Evolutionary conservation across 1,140 invertebrate genomes (phyloP).

Genomic region (Bradynema listronoti): DNA sequence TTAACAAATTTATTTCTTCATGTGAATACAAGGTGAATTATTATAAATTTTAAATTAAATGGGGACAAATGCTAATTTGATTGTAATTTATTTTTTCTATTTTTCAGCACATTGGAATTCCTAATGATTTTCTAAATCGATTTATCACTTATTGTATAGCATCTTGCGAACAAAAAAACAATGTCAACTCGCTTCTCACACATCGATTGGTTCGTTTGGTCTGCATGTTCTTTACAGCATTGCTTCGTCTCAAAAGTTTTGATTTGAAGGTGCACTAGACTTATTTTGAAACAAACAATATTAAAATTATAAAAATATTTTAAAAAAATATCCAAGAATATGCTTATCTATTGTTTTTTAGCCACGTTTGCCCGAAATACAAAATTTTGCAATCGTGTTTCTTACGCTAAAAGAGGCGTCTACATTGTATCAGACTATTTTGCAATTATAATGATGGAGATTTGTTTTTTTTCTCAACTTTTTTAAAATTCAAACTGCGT

Average conservation of each 20-base stretch:
- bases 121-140: constrained; percentile 18
- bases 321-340: neutral
- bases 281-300: neutral
- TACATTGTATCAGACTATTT: constrained; percentile 3
- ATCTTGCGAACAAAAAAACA: constrained; percentile 20
- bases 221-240: constrained; percentile 27
- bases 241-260: constrained; percentile 23
- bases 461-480: too few species aligned
- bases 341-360: constrained; percentile 4
- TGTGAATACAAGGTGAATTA: constrained; percentile 27
- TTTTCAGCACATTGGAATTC: constrained; percentile 16
- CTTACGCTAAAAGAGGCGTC: constrained; percentile 6
- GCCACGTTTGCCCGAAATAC: constrained; percentile 8
- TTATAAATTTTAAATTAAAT: constrained; percentile 4
- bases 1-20: constrained; percentile 24
- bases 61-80: neutral
- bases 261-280: constrained; percentile 34
- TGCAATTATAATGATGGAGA: too few species aligned
- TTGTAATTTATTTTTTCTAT: neutral
- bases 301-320: neutral
- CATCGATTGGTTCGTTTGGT: constrained; percentile 34
- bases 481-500: too few species aligned
- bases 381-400: constrained; percentile 11
- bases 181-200: constrained; percentile 18
- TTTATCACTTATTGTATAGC: constrained; percentile 30